These are phyloP conservation scores for Ceratosolen solmsi DNA, from an alignment of 1,140 invertebrate genomes.

Conservation along the genomic window DNA sequence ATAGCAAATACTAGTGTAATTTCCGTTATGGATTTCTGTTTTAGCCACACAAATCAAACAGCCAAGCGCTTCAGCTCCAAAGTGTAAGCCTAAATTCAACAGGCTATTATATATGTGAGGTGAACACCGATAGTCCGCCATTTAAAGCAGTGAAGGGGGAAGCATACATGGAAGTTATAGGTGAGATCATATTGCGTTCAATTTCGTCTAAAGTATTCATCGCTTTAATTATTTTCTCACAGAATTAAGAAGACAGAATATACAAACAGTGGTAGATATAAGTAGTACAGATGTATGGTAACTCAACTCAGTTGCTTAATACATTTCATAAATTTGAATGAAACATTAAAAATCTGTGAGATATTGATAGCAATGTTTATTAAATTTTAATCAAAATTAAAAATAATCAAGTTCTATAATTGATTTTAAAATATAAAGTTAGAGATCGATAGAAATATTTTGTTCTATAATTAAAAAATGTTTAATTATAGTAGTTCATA, in stretches of 20 bases:
- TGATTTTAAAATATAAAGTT: too few species aligned
- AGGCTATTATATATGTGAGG: conserved; percentile 83
- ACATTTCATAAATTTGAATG: too few species aligned
- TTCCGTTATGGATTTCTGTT: conserved; percentile 53
- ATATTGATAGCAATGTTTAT: too few species aligned
- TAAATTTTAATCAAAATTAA: too few species aligned
- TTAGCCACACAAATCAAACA: conserved; percentile 76
- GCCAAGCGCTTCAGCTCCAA: conserved; percentile 76
- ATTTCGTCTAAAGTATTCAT: not conserved
- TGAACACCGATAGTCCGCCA: conserved; percentile 83
- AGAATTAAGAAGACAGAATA: not conserved
- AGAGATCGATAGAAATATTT: too few species aligned
- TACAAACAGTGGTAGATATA: not conserved
- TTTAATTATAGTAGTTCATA: too few species aligned
- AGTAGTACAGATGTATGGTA: too few species aligned
- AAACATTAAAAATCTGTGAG: too few species aligned
- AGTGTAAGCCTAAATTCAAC: conserved; percentile 79
- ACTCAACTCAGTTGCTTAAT: too few species aligned
- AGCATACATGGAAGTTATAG: conserved; percentile 81
- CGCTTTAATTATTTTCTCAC: not conserved
- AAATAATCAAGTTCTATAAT: too few species aligned
- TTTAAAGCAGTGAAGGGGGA: conserved; percentile 81
- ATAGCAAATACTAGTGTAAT: not conserved
- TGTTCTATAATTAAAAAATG: too few species aligned
- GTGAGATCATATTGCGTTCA: conserved; percentile 72